Percentiles rank a stretch among this genome's conserved stretches.
Conservation (phyloP, 2,113 vertebrate species). For the Tenrec ecaudatus region DNA sequence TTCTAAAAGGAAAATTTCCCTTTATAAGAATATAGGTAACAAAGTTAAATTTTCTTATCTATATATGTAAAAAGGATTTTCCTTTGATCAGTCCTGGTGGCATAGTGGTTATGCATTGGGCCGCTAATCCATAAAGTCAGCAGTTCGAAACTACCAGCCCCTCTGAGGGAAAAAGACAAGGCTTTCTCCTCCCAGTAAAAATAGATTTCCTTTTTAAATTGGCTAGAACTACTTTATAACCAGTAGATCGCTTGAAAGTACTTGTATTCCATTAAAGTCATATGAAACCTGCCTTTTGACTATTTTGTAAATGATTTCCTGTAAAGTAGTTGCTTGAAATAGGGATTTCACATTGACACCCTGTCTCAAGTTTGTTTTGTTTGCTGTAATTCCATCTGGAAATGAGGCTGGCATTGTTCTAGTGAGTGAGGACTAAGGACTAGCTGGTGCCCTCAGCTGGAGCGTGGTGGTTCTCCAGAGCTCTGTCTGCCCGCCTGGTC, state of each 20-base stretch:
- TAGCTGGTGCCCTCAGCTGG: background rate
- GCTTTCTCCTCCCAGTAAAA: background rate
- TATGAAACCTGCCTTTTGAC: background rate
- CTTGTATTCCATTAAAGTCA: slow-evolving; percentile 49
- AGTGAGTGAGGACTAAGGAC: background rate
- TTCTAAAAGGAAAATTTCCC: background rate
- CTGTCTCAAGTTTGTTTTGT: slow-evolving; percentile 1
- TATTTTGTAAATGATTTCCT: slow-evolving; percentile 43
- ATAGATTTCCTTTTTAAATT: background rate
- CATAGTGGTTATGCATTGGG: no score
- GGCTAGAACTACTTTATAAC: background rate
- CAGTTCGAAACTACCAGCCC: no score
- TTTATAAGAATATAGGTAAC: background rate
- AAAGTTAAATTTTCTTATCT: background rate
- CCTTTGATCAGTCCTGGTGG: no score
- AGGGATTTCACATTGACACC: slow-evolving; percentile 21
- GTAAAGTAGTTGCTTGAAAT: slow-evolving; percentile 19
- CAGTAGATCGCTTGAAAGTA: background rate
- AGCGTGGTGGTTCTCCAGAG: background rate
- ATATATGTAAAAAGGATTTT: background rate
- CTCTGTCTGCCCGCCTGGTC: no score
- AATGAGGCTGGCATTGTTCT: background rate
- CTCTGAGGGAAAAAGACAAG: no score
- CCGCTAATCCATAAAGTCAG: no score
- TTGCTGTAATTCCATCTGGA: background rate